These are phyloP conservation scores for Drosophila flavopinicola DNA, from an alignment of 2,888 invertebrate species.

Conservation along the genomic window DNA sequence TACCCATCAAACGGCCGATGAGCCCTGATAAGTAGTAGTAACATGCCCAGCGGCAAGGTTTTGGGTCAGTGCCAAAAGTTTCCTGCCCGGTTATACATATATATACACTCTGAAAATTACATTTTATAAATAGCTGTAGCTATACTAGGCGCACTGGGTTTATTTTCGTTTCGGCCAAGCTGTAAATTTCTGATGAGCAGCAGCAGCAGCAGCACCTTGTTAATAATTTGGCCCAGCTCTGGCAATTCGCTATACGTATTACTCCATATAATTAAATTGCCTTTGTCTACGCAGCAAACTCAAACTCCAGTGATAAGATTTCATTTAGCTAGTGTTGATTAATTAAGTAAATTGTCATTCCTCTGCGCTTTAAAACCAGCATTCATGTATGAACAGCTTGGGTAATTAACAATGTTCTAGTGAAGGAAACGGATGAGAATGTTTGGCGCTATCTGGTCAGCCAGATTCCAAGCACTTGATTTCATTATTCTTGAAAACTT, in stretches of 20 bases:
- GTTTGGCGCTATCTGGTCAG: too few relatives aligned
- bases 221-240: conserved; percentile 54
- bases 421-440: too few relatives aligned
- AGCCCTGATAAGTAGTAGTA: conserved; percentile 47
- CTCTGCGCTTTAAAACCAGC: too few relatives aligned
- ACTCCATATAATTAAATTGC: conserved; percentile 60
- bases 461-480: too few relatives aligned
- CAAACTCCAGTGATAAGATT: background rate
- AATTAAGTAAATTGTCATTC: background rate
- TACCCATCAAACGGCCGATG: conserved; percentile 53
- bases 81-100: conserved; percentile 25
- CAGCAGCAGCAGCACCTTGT: conserved; percentile 38
- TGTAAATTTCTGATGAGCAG: conserved; percentile 74
- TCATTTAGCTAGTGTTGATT: background rate
- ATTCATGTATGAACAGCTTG: too few relatives aligned
- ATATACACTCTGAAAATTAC: conserved; percentile 46
- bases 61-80: conserved; percentile 68
- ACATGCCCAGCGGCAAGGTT: conserved; percentile 47
- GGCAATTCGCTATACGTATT: conserved; percentile 59
- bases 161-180: conserved; percentile 49
- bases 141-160: conserved; percentile 25
- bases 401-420: too few relatives aligned
- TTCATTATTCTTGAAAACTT: too few relatives aligned
- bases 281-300: background rate
- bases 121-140: conserved; percentile 54